These are phyloP conservation scores for Lasius platythorax DNA, from an alignment of 2,888 invertebrate genomes.

Conservation along the genomic window DNA sequence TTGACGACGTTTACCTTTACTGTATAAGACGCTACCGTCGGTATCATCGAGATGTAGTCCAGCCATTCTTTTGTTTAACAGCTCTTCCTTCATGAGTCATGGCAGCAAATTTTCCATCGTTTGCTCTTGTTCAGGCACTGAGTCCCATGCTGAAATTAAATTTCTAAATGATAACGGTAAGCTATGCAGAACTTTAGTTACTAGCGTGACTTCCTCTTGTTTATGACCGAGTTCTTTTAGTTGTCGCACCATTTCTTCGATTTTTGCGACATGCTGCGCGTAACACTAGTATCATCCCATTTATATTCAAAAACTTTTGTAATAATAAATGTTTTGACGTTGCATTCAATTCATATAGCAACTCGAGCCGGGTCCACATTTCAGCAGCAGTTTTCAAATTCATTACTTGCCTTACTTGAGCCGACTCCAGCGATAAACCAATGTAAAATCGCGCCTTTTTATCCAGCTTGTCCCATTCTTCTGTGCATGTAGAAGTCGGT, in stretches of 20 bases:
- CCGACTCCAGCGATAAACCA: not conserved
- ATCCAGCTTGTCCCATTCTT: conserved; percentile 18
- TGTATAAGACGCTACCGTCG: not conserved
- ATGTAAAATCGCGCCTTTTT: conserved; percentile 28
- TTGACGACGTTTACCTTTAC: not conserved
- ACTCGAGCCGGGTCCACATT: conserved; percentile 27
- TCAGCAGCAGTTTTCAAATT: not conserved
- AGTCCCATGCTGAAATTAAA: conserved; percentile 15
- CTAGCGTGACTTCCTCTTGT: conserved; percentile 13
- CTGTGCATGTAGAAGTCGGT: not conserved
- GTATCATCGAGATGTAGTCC: not conserved
- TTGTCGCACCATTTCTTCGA: conserved; percentile 27
- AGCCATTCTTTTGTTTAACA: not conserved
- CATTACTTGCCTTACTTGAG: conserved; percentile 23
- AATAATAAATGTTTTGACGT: conserved; percentile 15
- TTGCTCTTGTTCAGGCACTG: not conserved
- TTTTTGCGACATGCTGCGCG: not conserved
- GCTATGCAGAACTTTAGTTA: conserved; percentile 21
- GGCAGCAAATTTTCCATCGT: conserved; percentile 2
- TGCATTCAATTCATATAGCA: conserved; percentile 4
- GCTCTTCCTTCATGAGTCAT: conserved; percentile 6
- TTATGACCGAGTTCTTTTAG: conserved; percentile 19
- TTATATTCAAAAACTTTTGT: not conserved
- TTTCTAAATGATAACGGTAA: conserved; percentile 1
- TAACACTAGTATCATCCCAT: not conserved